Conservation (phyloP, 2,797 vertebrate species). For the Gymnothorax reevesii region DNA sequence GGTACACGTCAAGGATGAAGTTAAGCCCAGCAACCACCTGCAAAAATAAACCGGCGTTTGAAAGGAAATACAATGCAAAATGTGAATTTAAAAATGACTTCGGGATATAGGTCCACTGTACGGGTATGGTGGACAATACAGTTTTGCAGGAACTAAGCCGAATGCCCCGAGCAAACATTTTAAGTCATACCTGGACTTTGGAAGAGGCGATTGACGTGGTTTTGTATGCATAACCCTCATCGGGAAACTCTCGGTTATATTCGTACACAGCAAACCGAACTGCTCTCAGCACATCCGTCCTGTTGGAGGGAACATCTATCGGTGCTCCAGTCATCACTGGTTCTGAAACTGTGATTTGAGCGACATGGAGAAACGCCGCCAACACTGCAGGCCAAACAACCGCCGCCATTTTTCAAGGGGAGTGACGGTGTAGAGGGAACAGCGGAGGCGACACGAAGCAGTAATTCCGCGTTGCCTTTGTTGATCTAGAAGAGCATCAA, state of each 20-base stretch:
- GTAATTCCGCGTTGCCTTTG: background rate
- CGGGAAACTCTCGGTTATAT: background rate
- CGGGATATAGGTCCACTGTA: no score
- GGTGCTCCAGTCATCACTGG: background rate
- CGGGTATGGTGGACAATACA: background rate
- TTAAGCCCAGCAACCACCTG: conserved; percentile 24
- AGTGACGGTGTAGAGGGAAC: background rate
- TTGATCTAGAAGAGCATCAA: background rate
- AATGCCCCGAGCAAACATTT: background rate
- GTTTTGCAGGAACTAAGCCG: background rate
- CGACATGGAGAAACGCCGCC: background rate
- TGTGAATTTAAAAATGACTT: no score
- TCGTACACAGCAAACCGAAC: background rate
- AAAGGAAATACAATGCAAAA: background rate
- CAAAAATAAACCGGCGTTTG: background rate
- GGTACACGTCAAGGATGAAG: background rate
- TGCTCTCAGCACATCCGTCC: conserved; percentile 1
- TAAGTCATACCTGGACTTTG: conserved; percentile 3
- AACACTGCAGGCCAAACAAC: background rate
- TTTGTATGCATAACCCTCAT: background rate
- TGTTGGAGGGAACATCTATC: background rate
- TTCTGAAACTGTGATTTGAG: background rate
- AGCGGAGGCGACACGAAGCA: background rate
- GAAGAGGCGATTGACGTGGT: background rate
- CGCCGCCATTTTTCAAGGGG: conserved; percentile 3